A percentile compares a stretch with the other conserved stretches of the same genome.
phyloP scores from a whole-genome alignment of 2,797 vertebrate genomes.

The Syngnathus rostellatus region DNA sequence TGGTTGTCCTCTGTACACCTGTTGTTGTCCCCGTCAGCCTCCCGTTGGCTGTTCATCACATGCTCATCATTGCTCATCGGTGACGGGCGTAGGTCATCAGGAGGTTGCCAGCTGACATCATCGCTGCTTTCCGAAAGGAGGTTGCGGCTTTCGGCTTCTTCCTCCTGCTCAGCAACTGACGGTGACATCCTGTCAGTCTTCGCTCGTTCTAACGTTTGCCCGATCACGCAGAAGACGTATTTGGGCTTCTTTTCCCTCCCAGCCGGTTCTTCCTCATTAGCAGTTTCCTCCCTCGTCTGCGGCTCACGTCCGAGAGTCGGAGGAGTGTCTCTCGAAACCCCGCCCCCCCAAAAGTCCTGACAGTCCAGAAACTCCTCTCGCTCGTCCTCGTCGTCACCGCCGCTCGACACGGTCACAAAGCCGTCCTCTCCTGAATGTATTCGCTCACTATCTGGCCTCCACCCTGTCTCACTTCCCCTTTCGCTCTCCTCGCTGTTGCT shows the following conservation, averaged over 20 bases:
- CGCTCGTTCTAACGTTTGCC: constrained; percentile 50
- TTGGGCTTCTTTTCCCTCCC: constrained; percentile 24
- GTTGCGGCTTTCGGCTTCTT: neutral
- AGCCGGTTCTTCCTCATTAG: constrained; percentile 20
- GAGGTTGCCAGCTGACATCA: constrained; percentile 15
- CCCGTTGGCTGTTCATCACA: constrained; percentile 8
- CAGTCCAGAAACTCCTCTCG: constrained; percentile 60
- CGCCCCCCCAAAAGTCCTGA: constrained; percentile 53
- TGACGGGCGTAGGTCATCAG: constrained; percentile 17
- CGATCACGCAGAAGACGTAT: constrained; percentile 64
- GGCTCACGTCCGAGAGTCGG: constrained; percentile 18
- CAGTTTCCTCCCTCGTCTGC: constrained; percentile 14
- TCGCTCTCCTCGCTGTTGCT: constrained; percentile 40
- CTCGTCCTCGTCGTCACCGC: constrained; percentile 54
- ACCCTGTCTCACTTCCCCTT: constrained; percentile 51
- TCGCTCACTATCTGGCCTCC: constrained; percentile 39
- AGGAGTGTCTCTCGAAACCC: constrained; percentile 3
- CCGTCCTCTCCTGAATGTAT: constrained; percentile 53
- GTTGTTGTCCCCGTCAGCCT: constrained; percentile 7
- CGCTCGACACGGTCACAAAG: constrained; percentile 62
- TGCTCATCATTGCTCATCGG: constrained; percentile 12
- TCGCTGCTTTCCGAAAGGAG: constrained; percentile 5
- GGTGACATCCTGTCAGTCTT: constrained; percentile 13
- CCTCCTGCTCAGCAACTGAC: constrained; percentile 20
- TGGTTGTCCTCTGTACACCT: neutral